Base-by-base conservation (phyloP, 2,113 vertebrate genomes). In the Nipponia nippon region DNA sequence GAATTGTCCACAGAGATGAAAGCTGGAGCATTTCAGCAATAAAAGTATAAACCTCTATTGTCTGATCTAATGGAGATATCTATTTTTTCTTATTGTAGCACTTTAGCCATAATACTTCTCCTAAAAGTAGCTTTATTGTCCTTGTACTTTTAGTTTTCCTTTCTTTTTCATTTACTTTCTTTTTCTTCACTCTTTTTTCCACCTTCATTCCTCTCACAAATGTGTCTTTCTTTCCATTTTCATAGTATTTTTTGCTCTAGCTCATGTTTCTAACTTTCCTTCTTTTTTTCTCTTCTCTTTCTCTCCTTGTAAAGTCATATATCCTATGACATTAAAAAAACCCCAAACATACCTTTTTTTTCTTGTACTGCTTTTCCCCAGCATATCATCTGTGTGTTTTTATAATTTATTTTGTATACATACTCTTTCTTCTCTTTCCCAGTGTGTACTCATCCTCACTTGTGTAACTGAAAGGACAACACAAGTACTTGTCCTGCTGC, bases 261-360 rank as follows among this genome's bases (percentile, higher is more conserved):
- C 5, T 38, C 25, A 22, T 7, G 4, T 71, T 76, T 91, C 17
- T 47, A 66, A 21, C 3, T 77, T 65, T 65, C 11, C 7, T 79
- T 52, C 46, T 7, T 7, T 10, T 7, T 65, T 76, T 58, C 4
- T 71, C 10, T 49, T 7, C 7, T 10, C 7, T 65, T 76, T 58
- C 4, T 71, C 10, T 61, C n/a, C 7, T 83, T 75, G 49, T 81
- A 34, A 62, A 56, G 8, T 10, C 13, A 16, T 32, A 6, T 61
- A 61, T n/a, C 5, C 7, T 16, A 46, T 30, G 23, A 2, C 6
- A 50, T 46, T 58, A 10, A 53, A 67, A 80, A 71, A 50, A 5
- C 4, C 8, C 40, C 13, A 25, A 36, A 47, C 0, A 0, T 34
- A 46, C 10, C 1, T 19, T 44, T 50, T 50, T 40, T 29, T 10